phyloP scores from a whole-genome alignment of 1,140 invertebrate species.

The Drosophila repleta region DNA sequence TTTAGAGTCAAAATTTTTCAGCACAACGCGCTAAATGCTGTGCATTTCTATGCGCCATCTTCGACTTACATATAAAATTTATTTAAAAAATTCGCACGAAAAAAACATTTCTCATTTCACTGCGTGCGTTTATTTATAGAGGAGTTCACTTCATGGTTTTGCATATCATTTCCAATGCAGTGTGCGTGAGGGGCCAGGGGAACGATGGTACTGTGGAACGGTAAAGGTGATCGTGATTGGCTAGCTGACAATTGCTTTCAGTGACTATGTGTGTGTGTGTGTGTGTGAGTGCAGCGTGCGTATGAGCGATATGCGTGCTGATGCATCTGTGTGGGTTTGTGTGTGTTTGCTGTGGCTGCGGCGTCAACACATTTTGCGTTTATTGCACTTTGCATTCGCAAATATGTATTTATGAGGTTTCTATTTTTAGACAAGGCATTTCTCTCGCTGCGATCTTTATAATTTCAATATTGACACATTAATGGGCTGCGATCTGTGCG shows the following conservation, averaged over 20 bases:
- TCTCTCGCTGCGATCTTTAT: slow-evolving; percentile 40
- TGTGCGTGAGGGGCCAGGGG: slow-evolving; percentile 1
- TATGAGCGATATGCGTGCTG: neutral
- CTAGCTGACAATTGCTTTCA: slow-evolving; percentile 10
- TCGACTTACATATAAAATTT: slow-evolving; percentile 58
- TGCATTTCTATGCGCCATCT: slow-evolving; percentile 67
- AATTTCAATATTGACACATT: slow-evolving; percentile 75
- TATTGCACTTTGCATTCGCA: slow-evolving; percentile 56
- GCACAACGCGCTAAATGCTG: slow-evolving; percentile 54
- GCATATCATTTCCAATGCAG: slow-evolving; percentile 79
- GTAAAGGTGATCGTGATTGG: slow-evolving; percentile 33
- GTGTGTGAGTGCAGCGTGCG: neutral
- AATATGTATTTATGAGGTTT: slow-evolving; percentile 40
- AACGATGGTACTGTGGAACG: neutral
- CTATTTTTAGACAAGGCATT: slow-evolving; percentile 46
- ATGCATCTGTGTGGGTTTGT: too few species aligned
- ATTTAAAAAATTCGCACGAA: slow-evolving; percentile 56
- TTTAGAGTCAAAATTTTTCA: slow-evolving; percentile 43
- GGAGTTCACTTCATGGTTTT: slow-evolving; percentile 42
- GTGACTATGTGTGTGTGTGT: slow-evolving; percentile 17
- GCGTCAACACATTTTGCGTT: slow-evolving; percentile 59
- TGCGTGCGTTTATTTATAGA: slow-evolving; percentile 73
- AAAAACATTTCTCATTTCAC: slow-evolving; percentile 55
- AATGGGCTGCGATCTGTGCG: slow-evolving; percentile 26
- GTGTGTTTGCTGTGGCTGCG: neutral